Evolutionary conservation across 64 coral and sea anemone genomes (phyloP), one percentile per base, ranked within the genome.

Genomic region (Acropora yongei): DNA sequence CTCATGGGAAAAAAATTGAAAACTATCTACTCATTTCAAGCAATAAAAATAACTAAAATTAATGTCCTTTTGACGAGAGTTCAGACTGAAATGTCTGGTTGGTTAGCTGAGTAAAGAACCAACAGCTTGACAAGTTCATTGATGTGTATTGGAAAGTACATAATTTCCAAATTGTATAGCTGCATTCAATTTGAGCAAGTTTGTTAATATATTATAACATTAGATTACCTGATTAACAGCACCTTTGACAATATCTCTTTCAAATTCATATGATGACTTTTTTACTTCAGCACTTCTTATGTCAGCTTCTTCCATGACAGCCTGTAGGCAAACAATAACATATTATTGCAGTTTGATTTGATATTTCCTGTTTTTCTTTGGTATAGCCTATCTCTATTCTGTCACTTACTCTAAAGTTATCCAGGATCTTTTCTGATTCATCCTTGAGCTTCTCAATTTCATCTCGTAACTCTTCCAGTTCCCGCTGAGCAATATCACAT

Each of bases 271-370:
- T 0, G 94, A 99, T 14, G 92, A 86, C 87, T 99, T 99, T 63
- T 99, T 99, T 39, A 93, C 93, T 90, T 99, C 97, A 84, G 97
- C 94, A 91, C 79, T 99, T 94, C 94, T 86, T 47, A 99, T 99
- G 10, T 99, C 97, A 90, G 94, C 97, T 80, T 99, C 97, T 75
- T 99, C 97, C 97, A 99, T 99, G 57, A 99, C 96, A 92, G 97
- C 97, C 97, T 99, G 39, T 83, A 16, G 39, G 0, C 77, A 47
- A 30, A 55, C 51, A 53, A 6, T 9, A 12, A 76, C 3, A 76
- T 88, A 41, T 11, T 55, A n/a, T 30, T 30, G 30, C 30, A 30
- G 51, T 7, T 0, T 55, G 51, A 10, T 55, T 55, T 55, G 51
- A 7, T 55, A 7, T 55, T 55, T 55, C 5, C 51, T 55, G 5